Evolutionary conservation across 1,140 invertebrate genomes (phyloP).

Genomic region (Pogonognathellus flavescens): DNA sequence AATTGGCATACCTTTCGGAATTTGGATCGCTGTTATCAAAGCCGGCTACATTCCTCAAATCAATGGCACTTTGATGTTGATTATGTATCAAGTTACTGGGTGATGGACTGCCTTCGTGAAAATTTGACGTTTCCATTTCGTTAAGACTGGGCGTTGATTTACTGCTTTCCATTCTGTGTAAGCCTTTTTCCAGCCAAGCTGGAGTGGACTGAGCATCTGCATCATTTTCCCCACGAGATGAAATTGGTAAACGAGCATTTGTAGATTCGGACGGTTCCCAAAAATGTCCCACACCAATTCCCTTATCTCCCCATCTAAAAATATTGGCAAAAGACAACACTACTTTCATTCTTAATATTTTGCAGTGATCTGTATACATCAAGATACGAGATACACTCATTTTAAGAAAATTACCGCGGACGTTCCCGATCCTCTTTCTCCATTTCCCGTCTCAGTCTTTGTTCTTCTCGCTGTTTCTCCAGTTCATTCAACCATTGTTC

Average conservation of each 20-base stretch:
- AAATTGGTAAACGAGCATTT: constrained; percentile 67
- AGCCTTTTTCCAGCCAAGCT: constrained; percentile 69
- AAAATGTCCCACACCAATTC: constrained; percentile 75
- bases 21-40: constrained; percentile 29
- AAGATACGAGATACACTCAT: not conserved
- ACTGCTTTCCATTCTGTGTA: constrained; percentile 63
- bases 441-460: constrained; percentile 58
- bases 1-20: not conserved
- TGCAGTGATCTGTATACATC: not conserved
- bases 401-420: constrained; percentile 69
- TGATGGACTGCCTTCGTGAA: constrained; percentile 71
- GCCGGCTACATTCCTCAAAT: constrained; percentile 53
- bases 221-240: constrained; percentile 58
- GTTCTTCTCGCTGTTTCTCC: constrained; percentile 66
- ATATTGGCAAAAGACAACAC: not conserved
- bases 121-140: constrained; percentile 58
- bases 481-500: constrained; percentile 65
- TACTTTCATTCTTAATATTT: not conserved
- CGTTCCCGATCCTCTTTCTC: constrained; percentile 75
- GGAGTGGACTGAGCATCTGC: constrained; percentile 67
- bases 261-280: constrained; percentile 73
- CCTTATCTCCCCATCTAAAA: constrained; percentile 76
- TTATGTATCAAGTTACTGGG: constrained; percentile 67
- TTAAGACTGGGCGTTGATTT: constrained; percentile 53
- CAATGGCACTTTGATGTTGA: constrained; percentile 37